Evolutionary conservation across 2,797 vertebrate species (phyloP), one percentile per base, ranked within the genome.

Genomic region (Choloepus didactylus): DNA sequence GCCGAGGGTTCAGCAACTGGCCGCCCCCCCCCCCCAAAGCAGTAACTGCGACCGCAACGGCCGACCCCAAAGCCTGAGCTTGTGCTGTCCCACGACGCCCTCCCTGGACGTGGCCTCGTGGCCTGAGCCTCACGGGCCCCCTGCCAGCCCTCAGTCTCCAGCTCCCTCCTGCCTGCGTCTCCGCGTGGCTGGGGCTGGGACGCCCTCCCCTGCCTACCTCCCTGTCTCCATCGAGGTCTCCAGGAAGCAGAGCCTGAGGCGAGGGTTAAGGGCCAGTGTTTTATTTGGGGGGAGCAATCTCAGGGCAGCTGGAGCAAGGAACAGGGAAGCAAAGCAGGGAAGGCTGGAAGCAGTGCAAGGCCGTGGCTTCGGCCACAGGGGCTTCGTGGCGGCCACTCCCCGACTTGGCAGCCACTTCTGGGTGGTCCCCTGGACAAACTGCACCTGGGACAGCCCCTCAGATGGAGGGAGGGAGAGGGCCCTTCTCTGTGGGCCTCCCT

Each of bases 71-170:
- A 4, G 5, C 46, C 15, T 6, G 21, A 12, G 79, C 29, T 41
- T 0, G 1, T 38, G 38, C 0, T 0, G 0, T 2, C 46, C 69
- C 64, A 16, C 5, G 1, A 16, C 18, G 23, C 44, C 41, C 54
- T 6, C 19, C 15, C 21, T 38, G 14, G 41, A 19, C 3, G 0
- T 59, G 15, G 41, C n/a, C 2, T 23, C 29, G 0, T 44, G 4
- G 2, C 69, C 60, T 21, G 6, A 51, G 51, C n/a, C 38, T 54
- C 12, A 18, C 35, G 35, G 35, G 4, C 0, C 0, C 4, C 51
- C 29, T 31, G 41, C 3, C 4, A 11, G 56, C 21, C 41, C 69
- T 6, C 8, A 9, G 3, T 29, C 29, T 44, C 8, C 4, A 0
- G 12, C 7, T 64, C 6, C 11, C 35, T 19, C 4, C 49, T 23